A percentile compares a stretch with the other conserved stretches of the same genome.
Evolutionary conservation across 2,888 invertebrate species (phyloP).

Genomic region (Orthosia gracilis): DNA sequence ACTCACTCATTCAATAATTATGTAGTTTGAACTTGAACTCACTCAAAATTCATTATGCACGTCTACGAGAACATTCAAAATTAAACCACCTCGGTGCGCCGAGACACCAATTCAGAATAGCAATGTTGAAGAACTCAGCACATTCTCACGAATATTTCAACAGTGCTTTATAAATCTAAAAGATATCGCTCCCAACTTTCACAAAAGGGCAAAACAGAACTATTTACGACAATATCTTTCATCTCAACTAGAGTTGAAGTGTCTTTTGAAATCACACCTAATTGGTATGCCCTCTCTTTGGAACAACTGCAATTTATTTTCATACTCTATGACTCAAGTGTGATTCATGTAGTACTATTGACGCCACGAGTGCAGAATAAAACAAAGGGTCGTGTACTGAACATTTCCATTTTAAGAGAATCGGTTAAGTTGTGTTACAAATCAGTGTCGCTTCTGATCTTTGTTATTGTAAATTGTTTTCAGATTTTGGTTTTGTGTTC

Average conservation of each 20-base stretch:
- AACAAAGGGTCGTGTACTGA: conserved; percentile 54
- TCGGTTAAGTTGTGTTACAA: conserved; percentile 72
- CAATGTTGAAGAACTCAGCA: conserved; percentile 35
- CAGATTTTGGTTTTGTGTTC: conserved; percentile 34
- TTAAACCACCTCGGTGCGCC: conserved; percentile 30
- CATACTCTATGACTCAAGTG: conserved; percentile 67
- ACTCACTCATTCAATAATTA: conserved; percentile 3
- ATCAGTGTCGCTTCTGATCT: conserved; percentile 75
- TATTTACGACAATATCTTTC: conserved; percentile 56
- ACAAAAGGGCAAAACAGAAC: conserved; percentile 45
- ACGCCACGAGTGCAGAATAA: conserved; percentile 56
- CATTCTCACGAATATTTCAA: conserved; percentile 47
- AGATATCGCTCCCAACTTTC: conserved; percentile 46
- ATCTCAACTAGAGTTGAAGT: conserved; percentile 47
- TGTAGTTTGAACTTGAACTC: conserved; percentile 28
- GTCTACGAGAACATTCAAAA: conserved; percentile 34
- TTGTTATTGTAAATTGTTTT: conserved; percentile 58
- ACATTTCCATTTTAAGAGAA: conserved; percentile 68
- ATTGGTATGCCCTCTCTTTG: conserved; percentile 70
- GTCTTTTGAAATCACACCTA: conserved; percentile 70
- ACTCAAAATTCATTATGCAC: conserved; percentile 31
- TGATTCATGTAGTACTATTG: conserved; percentile 70
- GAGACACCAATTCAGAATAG: conserved; percentile 42
- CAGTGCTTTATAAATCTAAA: conserved; percentile 33
- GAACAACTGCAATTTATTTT: conserved; percentile 69